phyloP scores from a whole-genome alignment of 2,797 vertebrate genomes.

The Pogoniulus pusillus region DNA sequence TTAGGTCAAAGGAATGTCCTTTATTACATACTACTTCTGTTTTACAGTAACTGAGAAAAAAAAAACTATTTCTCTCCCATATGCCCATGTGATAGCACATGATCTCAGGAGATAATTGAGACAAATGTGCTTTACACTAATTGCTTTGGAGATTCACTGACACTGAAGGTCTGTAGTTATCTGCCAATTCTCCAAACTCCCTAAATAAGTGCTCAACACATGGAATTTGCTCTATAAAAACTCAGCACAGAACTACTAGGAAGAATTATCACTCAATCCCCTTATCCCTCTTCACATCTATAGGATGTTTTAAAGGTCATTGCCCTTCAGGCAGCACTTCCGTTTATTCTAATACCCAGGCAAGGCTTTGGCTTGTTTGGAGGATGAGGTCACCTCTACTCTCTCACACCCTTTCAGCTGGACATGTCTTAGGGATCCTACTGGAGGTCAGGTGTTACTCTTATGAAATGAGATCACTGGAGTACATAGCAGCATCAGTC shows the following conservation, averaged over 20 bases:
- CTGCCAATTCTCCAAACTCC: slow-evolving; percentile 1
- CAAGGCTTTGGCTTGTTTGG: background rate
- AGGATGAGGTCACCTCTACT: background rate
- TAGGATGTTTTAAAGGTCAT: background rate
- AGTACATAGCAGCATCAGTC: background rate
- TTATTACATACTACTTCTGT: background rate
- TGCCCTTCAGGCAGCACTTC: background rate
- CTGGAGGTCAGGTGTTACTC: background rate
- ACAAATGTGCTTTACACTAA: slow-evolving; percentile 35
- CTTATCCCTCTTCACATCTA: background rate
- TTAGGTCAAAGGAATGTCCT: slow-evolving; percentile 5
- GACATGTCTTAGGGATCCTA: background rate
- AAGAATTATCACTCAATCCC: background rate
- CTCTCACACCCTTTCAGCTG: background rate
- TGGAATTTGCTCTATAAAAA: background rate
- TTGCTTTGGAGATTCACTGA: slow-evolving; percentile 52
- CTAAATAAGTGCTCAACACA: slow-evolving; percentile 18
- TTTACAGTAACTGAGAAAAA: slow-evolving; percentile 9
- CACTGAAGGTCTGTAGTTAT: slow-evolving; percentile 32
- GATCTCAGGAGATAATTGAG: slow-evolving; percentile 35
- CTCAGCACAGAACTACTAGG: background rate
- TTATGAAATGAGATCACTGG: background rate
- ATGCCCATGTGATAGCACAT: background rate
- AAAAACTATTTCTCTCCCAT: background rate
- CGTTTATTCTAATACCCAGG: background rate